Percentiles rank a stretch among this genome's conserved stretches.
Evolutionary conservation across 2,888 invertebrate species (phyloP).

Genomic region (Coelogynopora nodosa): DNA sequence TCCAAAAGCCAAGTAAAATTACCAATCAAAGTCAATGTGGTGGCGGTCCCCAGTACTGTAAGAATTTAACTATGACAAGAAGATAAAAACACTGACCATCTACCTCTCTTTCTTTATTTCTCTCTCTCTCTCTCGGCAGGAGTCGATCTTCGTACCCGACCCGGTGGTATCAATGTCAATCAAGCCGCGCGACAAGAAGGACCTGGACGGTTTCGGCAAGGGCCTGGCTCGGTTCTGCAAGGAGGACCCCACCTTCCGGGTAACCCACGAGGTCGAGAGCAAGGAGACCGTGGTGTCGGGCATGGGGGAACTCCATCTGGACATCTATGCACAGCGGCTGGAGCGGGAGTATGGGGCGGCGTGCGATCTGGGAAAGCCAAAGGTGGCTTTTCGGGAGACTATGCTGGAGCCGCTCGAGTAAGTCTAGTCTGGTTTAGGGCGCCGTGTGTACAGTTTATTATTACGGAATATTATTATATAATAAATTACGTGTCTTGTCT

Average conservation of each 20-base stretch:
- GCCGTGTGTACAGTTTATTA: not conserved
- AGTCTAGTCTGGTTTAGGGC: not conserved
- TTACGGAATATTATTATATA: not conserved
- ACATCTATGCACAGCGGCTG: conserved; percentile 93
- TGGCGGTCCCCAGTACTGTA: no score
- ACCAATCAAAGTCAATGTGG: no score
- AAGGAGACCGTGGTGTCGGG: conserved; percentile 94
- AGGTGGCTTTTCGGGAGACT: conserved; percentile 83
- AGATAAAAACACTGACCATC: no score
- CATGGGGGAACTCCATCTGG: conserved; percentile 97
- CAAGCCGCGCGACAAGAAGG: conserved; percentile 76
- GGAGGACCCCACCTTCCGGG: conserved; percentile 92
- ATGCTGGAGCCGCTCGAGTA: conserved; percentile 5
- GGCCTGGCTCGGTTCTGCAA: conserved; percentile 84
- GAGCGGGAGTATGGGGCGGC: conserved; percentile 91
- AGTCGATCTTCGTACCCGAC: conserved; percentile 91
- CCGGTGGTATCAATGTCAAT: conserved; percentile 98
- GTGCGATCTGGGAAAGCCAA: conserved; percentile 85
- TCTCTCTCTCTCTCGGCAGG: no score
- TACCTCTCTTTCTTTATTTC: no score
- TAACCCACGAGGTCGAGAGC: conserved; percentile 80
- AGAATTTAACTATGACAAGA: no score
- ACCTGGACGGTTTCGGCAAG: conserved; percentile 85
- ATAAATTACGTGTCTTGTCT: not conserved
- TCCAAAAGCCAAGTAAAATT: no score